A percentile compares a stretch with the other conserved stretches of the same genome.
These are phyloP conservation scores for Macropis europaea DNA, from an alignment of 2,888 invertebrate genomes.

Conservation along the genomic window DNA sequence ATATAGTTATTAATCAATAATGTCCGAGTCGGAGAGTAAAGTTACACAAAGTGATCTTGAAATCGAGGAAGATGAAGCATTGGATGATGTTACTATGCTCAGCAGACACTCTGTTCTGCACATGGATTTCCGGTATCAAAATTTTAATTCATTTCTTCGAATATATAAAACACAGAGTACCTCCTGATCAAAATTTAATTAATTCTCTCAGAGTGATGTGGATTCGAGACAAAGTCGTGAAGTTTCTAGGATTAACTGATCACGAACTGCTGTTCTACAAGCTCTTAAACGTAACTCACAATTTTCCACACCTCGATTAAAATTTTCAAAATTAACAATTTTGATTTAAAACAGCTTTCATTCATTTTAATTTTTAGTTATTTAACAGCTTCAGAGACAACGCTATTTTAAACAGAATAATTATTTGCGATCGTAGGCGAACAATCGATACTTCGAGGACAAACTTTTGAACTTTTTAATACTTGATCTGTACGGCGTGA, in stretches of 20 bases:
- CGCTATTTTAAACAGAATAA: too few species aligned
- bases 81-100: not conserved
- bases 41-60: not conserved
- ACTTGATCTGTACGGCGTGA: conserved; percentile 79
- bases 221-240: conserved; percentile 85
- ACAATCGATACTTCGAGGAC: conserved; percentile 81
- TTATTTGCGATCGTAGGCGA: conserved; percentile 61
- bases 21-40: conserved; percentile 1
- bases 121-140: conserved; percentile 49
- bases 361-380: too few species aligned
- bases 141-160: not conserved
- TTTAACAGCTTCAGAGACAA: too few species aligned
- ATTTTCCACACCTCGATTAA: conserved; percentile 7
- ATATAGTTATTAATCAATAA: not conserved
- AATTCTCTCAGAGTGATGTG: conserved; percentile 82
- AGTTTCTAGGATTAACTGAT: conserved; percentile 81
- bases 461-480: conserved; percentile 82
- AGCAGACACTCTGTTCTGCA: not conserved
- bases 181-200: not conserved
- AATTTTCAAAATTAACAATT: not conserved
- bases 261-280: conserved; percentile 70
- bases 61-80: conserved; percentile 1
- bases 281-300: conserved; percentile 70
- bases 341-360: too few species aligned
- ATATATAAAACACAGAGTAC: not conserved